phyloP scores from a whole-genome alignment of 2,888 invertebrate genomes.

The Lasioglossum oenotherae region DNA sequence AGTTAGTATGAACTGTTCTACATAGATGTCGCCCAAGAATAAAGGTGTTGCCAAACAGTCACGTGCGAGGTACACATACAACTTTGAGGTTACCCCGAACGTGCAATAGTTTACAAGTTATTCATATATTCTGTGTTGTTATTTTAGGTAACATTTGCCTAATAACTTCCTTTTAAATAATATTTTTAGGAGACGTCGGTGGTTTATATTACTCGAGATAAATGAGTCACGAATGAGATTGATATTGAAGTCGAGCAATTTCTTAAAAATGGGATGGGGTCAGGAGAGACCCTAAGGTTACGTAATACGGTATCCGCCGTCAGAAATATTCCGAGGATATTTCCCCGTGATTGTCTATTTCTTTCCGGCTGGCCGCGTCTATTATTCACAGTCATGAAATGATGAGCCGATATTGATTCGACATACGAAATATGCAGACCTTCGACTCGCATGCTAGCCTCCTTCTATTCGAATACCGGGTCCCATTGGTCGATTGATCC shows the following conservation, averaged over 20 bases:
- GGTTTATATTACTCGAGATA: not conserved
- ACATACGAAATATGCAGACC: slow-evolving; percentile 23
- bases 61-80: no score
- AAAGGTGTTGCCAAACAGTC: no score
- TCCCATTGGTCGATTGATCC: slow-evolving; percentile 32
- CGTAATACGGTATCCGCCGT: not conserved
- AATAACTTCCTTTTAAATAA: no score
- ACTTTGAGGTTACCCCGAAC: no score
- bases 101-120: no score
- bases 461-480: slow-evolving; percentile 20
- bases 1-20: no score
- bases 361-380: not conserved
- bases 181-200: no score
- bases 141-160: no score
- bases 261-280: not conserved
- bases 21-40: no score
- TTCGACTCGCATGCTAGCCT: slow-evolving; percentile 23
- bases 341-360: not conserved
- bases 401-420: slow-evolving; percentile 51
- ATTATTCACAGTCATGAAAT: slow-evolving; percentile 43
- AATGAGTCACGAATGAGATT: not conserved
- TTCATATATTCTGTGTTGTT: no score
- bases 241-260: not conserved
- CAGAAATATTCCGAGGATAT: not conserved
- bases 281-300: not conserved